A percentile compares a stretch with the other conserved stretches of the same genome.
phyloP scores from a whole-genome alignment of 2,888 invertebrate species.

The Liposcelis brunnea region DNA sequence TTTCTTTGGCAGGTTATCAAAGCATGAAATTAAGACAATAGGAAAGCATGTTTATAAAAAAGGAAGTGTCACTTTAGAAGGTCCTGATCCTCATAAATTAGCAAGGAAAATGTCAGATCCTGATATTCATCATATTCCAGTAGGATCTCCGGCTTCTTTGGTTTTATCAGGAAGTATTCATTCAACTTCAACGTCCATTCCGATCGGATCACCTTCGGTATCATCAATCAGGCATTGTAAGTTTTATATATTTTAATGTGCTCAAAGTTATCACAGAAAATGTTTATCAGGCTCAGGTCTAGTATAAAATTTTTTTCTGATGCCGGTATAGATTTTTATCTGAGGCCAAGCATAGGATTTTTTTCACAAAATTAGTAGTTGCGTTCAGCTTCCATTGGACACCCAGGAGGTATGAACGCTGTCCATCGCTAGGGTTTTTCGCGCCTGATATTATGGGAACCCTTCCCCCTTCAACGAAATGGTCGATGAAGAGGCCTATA shows the following conservation, averaged over 20 bases:
- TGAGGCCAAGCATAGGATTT: too few relatives aligned
- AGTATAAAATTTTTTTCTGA: too few relatives aligned
- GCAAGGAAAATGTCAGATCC: slow-evolving; percentile 70
- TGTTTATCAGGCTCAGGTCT: too few relatives aligned
- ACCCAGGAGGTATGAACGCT: too few relatives aligned
- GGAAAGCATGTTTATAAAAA: slow-evolving; percentile 6
- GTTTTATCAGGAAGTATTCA: background rate
- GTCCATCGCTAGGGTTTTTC: too few relatives aligned
- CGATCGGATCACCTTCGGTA: slow-evolving; percentile 4
- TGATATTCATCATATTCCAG: slow-evolving; percentile 59
- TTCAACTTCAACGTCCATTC: background rate
- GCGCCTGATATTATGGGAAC: too few relatives aligned
- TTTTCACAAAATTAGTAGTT: too few relatives aligned
- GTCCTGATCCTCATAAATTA: slow-evolving; percentile 42
- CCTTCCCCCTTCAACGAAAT: too few relatives aligned
- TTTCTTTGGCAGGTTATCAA: slow-evolving; percentile 11
- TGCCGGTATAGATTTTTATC: too few relatives aligned
- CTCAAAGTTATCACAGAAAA: background rate
- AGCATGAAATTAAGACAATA: background rate
- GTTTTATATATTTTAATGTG: slow-evolving; percentile 19
- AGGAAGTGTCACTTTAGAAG: slow-evolving; percentile 10
- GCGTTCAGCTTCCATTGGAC: too few relatives aligned
- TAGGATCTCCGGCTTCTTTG: slow-evolving; percentile 24
- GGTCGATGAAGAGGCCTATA: too few relatives aligned
- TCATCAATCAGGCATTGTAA: slow-evolving; percentile 25